Conservation (phyloP, 1,140 invertebrate genomes). For the Goniozus legneri region DNA sequence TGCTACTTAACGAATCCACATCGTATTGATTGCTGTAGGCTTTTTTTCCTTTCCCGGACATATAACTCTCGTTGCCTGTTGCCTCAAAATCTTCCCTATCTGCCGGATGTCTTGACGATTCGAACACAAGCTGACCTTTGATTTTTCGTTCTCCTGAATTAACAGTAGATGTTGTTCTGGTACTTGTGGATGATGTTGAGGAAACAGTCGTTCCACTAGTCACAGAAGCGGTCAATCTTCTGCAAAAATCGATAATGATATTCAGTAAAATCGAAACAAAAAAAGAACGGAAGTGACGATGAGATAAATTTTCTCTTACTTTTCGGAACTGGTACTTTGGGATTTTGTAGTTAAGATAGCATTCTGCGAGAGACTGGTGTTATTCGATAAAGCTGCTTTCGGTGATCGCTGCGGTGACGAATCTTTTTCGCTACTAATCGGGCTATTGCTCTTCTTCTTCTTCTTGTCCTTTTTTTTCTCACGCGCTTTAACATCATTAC, state of each 20-base stretch:
- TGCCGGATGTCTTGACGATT: slow-evolving; percentile 62
- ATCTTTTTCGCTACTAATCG: slow-evolving; percentile 38
- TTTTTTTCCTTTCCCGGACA: slow-evolving; percentile 57
- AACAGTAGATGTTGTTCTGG: slow-evolving; percentile 20
- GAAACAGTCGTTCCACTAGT: slow-evolving; percentile 16
- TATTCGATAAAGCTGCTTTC: slow-evolving; percentile 25
- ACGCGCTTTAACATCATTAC: slow-evolving; percentile 66
- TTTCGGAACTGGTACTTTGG: slow-evolving; percentile 30
- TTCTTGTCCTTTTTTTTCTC: slow-evolving; percentile 74
- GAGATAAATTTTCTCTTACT: slow-evolving; percentile 27
- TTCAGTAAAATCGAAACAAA: slow-evolving; percentile 4
- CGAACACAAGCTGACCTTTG: slow-evolving; percentile 58
- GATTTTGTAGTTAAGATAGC: slow-evolving; percentile 32
- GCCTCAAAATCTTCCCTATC: slow-evolving; percentile 68
- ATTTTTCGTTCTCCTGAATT: slow-evolving; percentile 43
- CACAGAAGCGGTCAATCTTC: slow-evolving; percentile 26
- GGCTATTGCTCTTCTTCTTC: slow-evolving; percentile 63
- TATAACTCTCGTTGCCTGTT: slow-evolving; percentile 61
- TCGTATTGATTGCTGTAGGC: slow-evolving; percentile 50
- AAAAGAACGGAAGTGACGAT: not conserved
- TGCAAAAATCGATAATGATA: too few species aligned
- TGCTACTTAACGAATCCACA: slow-evolving; percentile 36
- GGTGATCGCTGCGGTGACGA: slow-evolving; percentile 39
- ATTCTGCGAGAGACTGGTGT: slow-evolving; percentile 24
- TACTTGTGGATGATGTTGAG: slow-evolving; percentile 19